Evolutionary conservation across 2,113 vertebrate genomes (phyloP).

Genomic region (Tyto alba): DNA sequence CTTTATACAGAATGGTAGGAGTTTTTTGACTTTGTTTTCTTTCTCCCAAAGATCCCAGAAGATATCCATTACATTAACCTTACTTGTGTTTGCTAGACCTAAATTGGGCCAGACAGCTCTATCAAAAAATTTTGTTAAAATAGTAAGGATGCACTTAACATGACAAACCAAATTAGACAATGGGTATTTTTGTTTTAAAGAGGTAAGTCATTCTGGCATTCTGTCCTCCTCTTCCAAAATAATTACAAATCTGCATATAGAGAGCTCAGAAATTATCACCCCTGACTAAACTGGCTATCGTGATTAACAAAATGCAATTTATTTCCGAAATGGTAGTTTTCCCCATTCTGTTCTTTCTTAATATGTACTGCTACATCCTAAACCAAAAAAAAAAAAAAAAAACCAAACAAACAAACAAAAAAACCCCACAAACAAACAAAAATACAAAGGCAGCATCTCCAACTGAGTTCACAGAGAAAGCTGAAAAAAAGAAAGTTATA

Average conservation of each 20-base stretch:
- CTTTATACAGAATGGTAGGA: neutral
- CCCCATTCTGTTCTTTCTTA: neutral
- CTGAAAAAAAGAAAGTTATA: neutral
- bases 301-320: neutral
- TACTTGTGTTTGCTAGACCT: too few relatives aligned
- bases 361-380: too few relatives aligned
- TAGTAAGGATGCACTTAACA: neutral
- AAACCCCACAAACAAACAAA: too few relatives aligned
- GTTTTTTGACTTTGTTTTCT: neutral
- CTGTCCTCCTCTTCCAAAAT: neutral
- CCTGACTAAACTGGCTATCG: neutral
- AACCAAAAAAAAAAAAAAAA: neutral
- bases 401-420: neutral
- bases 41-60: neutral
- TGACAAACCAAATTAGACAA: neutral
- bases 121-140: neutral
- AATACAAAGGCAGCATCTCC: too few relatives aligned
- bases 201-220: neutral
- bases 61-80: slow-evolving; percentile 78
- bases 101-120: slow-evolving; percentile 64
- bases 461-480: neutral
- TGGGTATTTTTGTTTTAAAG: neutral
- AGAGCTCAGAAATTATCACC: neutral
- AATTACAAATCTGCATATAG: neutral
- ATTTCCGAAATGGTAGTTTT: neutral